Percentiles rank a stretch among this genome's conserved stretches.
phyloP scores from a whole-genome alignment of 2,888 invertebrate genomes.

The Cistogaster globosa region DNA sequence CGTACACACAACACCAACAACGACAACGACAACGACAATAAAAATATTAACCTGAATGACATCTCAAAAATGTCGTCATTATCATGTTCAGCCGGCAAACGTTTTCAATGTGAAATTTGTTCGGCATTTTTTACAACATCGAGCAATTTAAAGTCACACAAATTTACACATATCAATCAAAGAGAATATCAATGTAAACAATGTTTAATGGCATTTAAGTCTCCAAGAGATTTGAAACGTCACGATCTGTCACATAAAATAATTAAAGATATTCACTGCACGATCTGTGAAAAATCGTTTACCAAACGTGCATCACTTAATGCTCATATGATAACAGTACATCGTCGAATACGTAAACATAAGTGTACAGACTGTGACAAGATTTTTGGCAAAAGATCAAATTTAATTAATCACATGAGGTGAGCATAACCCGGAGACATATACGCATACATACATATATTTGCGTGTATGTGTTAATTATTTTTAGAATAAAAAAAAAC shows the following conservation, averaged over 20 bases:
- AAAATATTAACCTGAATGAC: slow-evolving; percentile 7
- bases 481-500: background rate
- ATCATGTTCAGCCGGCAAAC: slow-evolving; percentile 58
- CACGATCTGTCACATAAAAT: slow-evolving; percentile 74
- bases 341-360: slow-evolving; percentile 75
- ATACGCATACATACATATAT: no score
- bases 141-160: slow-evolving; percentile 76
- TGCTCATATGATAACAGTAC: slow-evolving; percentile 75
- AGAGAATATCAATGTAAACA: slow-evolving; percentile 73
- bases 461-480: background rate
- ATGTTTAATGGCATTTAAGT: slow-evolving; percentile 74
- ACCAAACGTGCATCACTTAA: slow-evolving; percentile 74
- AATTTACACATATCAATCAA: slow-evolving; percentile 73
- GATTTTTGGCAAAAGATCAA: slow-evolving; percentile 75
- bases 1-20: slow-evolving; percentile 72
- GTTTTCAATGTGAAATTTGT: slow-evolving; percentile 77
- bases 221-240: slow-evolving; percentile 74
- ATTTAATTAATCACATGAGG: slow-evolving; percentile 76
- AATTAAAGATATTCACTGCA: slow-evolving; percentile 74
- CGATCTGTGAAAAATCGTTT: slow-evolving; percentile 75
- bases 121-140: slow-evolving; percentile 76
- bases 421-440: slow-evolving; percentile 18
- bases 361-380: slow-evolving; percentile 75
- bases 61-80: slow-evolving; percentile 10
- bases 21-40: slow-evolving; percentile 6